Evolutionary conservation across 2,888 invertebrate species (phyloP), one percentile per base, ranked within the genome.

Genomic region (Drosophila rellima): DNA sequence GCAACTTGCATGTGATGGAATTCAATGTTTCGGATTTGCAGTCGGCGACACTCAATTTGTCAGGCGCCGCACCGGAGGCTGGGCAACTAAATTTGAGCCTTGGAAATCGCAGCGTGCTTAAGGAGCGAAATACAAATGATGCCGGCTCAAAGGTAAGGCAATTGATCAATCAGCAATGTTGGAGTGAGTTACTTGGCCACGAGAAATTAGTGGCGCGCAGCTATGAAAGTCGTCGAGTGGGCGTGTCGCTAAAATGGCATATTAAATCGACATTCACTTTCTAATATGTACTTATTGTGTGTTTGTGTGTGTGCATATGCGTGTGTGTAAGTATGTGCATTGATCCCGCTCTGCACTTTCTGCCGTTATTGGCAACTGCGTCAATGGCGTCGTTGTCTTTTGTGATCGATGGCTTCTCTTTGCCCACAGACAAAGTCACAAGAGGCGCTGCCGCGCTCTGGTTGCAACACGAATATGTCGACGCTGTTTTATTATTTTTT

Each of bases 71-170:
- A 39, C n/a, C 54, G 13, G 69, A 78, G 13, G n/a, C 48, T 33
- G 50, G 26, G 0, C 66, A 67, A 35, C n/a, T 47, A 23, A 78
- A 66, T 18, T 11, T 33, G 7, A 68, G 60, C 39, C 50, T 60
- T 6, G 44, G 70, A 42, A 80, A 42, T 50, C 89, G 85, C 54
- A 63, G 73, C 56, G 78, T 89, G 56, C 65, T 85, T 6, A 91
- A 88, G 69, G 91, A 91, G 60, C 62, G 89, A 17, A 79, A 90
- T 70, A 69, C 73, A 59, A 90, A 90, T 63, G 89, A 89, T 47
- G 75, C 66, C 61, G 79, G 70, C 64, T 20, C 64, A 45, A 74
- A 77, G 90, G 91, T 91, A 82, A 84, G 80, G 48, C 15, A 44
- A 51, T 65, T 45, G 56, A 74, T 67, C 51, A 67, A 66, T 59